Conservation (phyloP, 2,888 invertebrate genomes). For the Craniophora ligustri region DNA sequence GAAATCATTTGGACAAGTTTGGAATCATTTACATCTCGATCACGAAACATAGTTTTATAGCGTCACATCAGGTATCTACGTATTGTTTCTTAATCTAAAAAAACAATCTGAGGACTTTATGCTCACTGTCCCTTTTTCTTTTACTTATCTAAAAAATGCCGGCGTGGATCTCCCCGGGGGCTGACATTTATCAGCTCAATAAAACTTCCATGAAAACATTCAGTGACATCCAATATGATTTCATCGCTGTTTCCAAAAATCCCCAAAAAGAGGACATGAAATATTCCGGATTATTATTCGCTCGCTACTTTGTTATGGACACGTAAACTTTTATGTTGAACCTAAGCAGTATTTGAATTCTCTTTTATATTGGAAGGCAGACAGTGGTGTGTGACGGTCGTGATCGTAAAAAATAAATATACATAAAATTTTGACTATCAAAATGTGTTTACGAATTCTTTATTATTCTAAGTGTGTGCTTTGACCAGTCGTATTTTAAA, state of each 20-base stretch:
- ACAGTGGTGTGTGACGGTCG: slow-evolving; percentile 51
- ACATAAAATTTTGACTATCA: slow-evolving; percentile 48
- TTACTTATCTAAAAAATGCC: slow-evolving; percentile 79
- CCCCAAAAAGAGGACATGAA: slow-evolving; percentile 69
- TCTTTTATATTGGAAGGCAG: slow-evolving; percentile 54
- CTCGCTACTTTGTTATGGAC: slow-evolving; percentile 71
- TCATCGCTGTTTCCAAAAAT: slow-evolving; percentile 74
- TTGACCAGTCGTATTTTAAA: slow-evolving; percentile 17
- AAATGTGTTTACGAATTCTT: slow-evolving; percentile 54
- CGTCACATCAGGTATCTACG: slow-evolving; percentile 27
- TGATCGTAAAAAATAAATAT: slow-evolving; percentile 54
- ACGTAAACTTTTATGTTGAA: slow-evolving; percentile 73
- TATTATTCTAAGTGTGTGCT: slow-evolving; percentile 44
- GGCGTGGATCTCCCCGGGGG: slow-evolving; percentile 73
- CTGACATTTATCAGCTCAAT: slow-evolving; percentile 83
- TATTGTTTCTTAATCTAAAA: slow-evolving; percentile 44
- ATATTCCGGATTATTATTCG: slow-evolving; percentile 74
- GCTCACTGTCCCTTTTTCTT: slow-evolving; percentile 61
- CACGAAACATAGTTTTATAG: slow-evolving; percentile 5
- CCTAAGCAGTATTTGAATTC: slow-evolving; percentile 60
- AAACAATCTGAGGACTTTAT: slow-evolving; percentile 52
- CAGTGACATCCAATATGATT: slow-evolving; percentile 82
- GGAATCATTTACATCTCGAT: background rate
- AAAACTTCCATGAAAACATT: slow-evolving; percentile 84
- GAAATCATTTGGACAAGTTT: too few species aligned